These are phyloP conservation scores for Lutjanus argentimaculatus DNA, from an alignment of 2,797 vertebrate genomes.

Conservation along the genomic window DNA sequence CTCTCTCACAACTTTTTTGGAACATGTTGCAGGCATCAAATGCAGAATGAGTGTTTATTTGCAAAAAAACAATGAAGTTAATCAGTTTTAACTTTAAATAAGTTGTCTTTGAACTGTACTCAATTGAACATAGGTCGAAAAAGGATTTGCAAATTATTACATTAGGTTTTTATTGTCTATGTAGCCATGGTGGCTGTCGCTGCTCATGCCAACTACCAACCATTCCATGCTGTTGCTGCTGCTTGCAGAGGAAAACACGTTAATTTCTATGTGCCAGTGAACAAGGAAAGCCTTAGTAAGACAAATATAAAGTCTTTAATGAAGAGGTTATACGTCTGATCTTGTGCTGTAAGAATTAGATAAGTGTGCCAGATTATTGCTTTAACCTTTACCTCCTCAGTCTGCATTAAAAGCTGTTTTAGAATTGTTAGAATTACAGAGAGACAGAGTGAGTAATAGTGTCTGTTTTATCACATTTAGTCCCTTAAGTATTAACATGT, in stretches of 20 bases:
- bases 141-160: too few relatives aligned
- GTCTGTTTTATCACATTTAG: not conserved
- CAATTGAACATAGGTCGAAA: too few relatives aligned
- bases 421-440: not conserved
- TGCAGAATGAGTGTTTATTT: too few relatives aligned
- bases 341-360: not conserved
- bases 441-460: not conserved
- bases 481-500: not conserved
- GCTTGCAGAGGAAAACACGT: conserved; percentile 3
- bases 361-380: conserved; percentile 2
- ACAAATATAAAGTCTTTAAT: not conserved
- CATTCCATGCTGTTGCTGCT: not conserved
- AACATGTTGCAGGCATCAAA: too few relatives aligned
- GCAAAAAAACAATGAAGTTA: too few relatives aligned
- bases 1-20: too few relatives aligned
- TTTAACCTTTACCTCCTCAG: not conserved
- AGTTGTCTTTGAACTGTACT: too few relatives aligned
- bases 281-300: not conserved
- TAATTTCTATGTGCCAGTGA: not conserved
- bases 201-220: not conserved
- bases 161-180: not conserved
- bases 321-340: not conserved
- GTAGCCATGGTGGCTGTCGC: conserved; percentile 1
- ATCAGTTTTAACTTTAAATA: too few relatives aligned
- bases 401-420: not conserved